Conservation (phyloP, 2,797 vertebrate species). For the Silurus aristotelis region DNA sequence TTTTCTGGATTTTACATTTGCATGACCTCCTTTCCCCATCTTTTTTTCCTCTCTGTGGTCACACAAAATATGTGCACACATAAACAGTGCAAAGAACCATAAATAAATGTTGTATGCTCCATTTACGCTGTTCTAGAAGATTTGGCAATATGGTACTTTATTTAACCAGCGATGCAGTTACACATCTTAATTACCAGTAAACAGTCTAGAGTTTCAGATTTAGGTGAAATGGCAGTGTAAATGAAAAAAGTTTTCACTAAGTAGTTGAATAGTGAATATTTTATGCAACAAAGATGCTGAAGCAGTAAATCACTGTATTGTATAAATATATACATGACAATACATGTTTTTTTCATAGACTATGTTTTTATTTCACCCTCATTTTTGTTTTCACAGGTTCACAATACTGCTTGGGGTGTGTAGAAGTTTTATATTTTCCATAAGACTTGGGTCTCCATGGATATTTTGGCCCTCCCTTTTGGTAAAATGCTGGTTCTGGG, state of each 20-base stretch:
- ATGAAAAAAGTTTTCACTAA: background rate
- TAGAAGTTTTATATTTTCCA: conserved; percentile 54
- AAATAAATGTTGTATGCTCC: background rate
- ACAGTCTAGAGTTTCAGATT: background rate
- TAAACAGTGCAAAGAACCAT: background rate
- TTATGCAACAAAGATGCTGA: background rate
- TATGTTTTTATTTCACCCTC: background rate
- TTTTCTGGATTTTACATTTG: too few species aligned
- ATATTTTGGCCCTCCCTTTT: conserved; percentile 51
- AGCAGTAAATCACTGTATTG: background rate
- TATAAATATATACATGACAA: background rate
- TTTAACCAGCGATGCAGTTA: too few species aligned
- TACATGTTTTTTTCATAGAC: background rate
- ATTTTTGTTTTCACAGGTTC: conserved; percentile 29
- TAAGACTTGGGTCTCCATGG: conserved; percentile 23
- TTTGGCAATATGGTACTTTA: background rate
- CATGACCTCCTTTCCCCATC: too few species aligned
- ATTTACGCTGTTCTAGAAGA: background rate
- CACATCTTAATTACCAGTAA: background rate
- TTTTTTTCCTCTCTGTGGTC: too few species aligned
- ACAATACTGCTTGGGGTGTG: conserved; percentile 21
- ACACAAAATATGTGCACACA: background rate
- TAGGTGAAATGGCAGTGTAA: background rate
- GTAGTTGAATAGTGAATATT: background rate
- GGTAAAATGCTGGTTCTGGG: conserved; percentile 76